These are phyloP conservation scores for Lacerta bilineata DNA, from an alignment of 2,797 vertebrate species.

Conservation along the genomic window DNA sequence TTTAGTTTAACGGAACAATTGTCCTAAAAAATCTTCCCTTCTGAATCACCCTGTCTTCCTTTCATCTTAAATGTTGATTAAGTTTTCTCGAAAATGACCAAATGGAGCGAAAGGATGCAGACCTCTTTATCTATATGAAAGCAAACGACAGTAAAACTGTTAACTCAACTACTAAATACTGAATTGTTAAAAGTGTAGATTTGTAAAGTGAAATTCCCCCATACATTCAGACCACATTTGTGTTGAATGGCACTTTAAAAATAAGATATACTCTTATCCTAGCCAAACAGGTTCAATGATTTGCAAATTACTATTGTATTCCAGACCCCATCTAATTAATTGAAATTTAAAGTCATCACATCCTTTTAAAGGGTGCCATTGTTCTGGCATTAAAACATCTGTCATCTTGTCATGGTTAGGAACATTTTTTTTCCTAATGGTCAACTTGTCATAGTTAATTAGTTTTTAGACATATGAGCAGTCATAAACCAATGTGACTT, in stretches of 20 bases:
- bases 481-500: slow-evolving; percentile 75
- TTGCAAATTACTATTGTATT: slow-evolving; percentile 68
- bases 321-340: slow-evolving; percentile 69
- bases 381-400: slow-evolving; percentile 73
- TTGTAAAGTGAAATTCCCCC: slow-evolving; percentile 18
- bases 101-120: not conserved
- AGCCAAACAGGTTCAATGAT: slow-evolving; percentile 52
- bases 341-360: slow-evolving; percentile 68
- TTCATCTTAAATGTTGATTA: slow-evolving; percentile 9
- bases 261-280: slow-evolving; percentile 50
- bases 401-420: slow-evolving; percentile 71
- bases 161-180: not conserved
- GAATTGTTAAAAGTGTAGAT: slow-evolving; percentile 21
- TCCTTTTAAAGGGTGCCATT: slow-evolving; percentile 64
- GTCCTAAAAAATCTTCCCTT: slow-evolving; percentile 1
- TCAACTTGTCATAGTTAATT: slow-evolving; percentile 81
- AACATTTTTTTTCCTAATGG: slow-evolving; percentile 76
- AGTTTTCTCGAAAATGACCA: not conserved
- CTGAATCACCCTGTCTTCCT: not conserved
- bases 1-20: slow-evolving; percentile 19
- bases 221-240: slow-evolving; percentile 25
- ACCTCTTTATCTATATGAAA: slow-evolving; percentile 24
- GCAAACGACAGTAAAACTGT: slow-evolving; percentile 14
- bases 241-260: slow-evolving; percentile 36
- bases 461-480: slow-evolving; percentile 72